Percentiles rank a stretch among this genome's conserved stretches.
These are phyloP conservation scores for Hypena proboscidalis DNA, from an alignment of 2,888 invertebrate species.

Conservation along the genomic window DNA sequence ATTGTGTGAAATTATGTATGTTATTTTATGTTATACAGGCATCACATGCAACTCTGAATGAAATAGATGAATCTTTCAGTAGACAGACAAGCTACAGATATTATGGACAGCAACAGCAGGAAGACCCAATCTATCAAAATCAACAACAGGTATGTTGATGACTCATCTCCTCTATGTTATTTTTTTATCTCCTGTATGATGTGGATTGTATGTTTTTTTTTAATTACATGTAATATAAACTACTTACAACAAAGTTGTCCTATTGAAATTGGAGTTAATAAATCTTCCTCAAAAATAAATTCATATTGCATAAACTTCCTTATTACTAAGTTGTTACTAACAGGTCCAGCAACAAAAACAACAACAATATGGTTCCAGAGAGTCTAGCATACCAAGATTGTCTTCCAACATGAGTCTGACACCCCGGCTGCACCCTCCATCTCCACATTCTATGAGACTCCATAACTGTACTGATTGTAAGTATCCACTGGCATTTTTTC, in stretches of 20 bases:
- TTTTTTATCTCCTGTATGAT: no score
- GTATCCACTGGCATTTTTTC: no score
- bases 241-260: no score
- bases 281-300: no score
- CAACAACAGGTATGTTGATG: conserved; percentile 72
- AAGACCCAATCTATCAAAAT: conserved; percentile 81
- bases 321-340: neutral
- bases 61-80: conserved; percentile 80
- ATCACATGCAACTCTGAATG: conserved; percentile 78
- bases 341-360: conserved; percentile 81
- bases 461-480: conserved; percentile 76
- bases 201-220: no score
- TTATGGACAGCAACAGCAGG: conserved; percentile 70
- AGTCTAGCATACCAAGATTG: conserved; percentile 74
- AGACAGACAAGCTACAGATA: conserved; percentile 78
- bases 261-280: no score
- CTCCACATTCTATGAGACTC: conserved; percentile 71
- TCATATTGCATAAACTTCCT: neutral
- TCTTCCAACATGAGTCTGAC: conserved; percentile 76
- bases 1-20: conserved; percentile 1
- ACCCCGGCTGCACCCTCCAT: conserved; percentile 71
- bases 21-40: conserved; percentile 51
- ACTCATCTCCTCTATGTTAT: neutral
- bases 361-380: conserved; percentile 77
- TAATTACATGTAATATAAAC: no score